phyloP scores from a whole-genome alignment of 2,888 invertebrate genomes.

The Drosophila nigritarsus region DNA sequence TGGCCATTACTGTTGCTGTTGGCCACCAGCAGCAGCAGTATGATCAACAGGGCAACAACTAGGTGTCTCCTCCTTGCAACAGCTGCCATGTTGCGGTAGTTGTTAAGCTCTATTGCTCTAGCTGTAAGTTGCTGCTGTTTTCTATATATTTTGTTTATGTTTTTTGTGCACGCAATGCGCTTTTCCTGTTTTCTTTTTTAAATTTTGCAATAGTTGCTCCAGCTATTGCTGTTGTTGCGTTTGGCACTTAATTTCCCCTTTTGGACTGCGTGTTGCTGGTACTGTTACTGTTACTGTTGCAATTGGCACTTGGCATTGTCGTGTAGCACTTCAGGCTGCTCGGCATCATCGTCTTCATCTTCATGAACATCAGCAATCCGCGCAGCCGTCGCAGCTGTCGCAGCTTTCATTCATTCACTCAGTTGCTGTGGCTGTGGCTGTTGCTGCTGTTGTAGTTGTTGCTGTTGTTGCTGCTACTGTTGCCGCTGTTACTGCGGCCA shows the following conservation, averaged over 20 bases:
- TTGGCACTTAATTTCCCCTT: conserved; percentile 63
- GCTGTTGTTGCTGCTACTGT: conserved; percentile 24
- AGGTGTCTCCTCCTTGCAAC: conserved; percentile 28
- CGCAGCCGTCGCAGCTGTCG: conserved; percentile 50
- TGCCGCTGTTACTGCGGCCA: conserved; percentile 53
- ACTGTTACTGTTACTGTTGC: conserved; percentile 52
- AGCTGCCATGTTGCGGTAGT: conserved; percentile 51
- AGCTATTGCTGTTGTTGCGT: conserved; percentile 33
- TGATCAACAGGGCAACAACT: conserved; percentile 40
- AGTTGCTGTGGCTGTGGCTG: conserved; percentile 26
- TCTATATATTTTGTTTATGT: conserved; percentile 40
- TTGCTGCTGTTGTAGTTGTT: conserved; percentile 26
- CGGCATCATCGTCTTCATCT: conserved; percentile 45
- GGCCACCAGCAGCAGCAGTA: conserved; percentile 50
- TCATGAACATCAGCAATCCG: conserved; percentile 50
- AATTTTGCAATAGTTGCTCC: conserved; percentile 44
- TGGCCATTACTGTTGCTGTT: conserved; percentile 21
- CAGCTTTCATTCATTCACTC: conserved; percentile 60
- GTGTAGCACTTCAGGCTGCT: conserved; percentile 53
- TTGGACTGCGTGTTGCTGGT: conserved; percentile 36
- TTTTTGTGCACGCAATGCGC: conserved; percentile 12
- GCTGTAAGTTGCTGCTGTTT: conserved; percentile 12
- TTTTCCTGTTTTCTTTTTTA: conserved; percentile 50
- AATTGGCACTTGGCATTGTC: conserved; percentile 61
- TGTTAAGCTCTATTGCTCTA: conserved; percentile 2